phyloP scores from a whole-genome alignment of 2,797 vertebrate species.

The Chromis chromis region DNA sequence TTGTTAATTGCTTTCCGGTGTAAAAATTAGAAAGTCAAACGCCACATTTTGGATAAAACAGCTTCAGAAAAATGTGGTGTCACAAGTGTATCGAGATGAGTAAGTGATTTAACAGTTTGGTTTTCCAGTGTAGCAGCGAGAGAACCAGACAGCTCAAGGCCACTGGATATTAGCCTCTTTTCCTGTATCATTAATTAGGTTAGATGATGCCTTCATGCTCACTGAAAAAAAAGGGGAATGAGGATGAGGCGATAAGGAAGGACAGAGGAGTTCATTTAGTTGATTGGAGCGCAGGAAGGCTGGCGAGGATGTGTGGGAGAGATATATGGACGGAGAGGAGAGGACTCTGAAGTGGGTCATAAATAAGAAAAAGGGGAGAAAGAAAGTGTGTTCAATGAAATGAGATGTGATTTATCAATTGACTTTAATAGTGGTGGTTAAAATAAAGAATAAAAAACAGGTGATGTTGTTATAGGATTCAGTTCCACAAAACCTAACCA shows the following conservation, averaged over 20 bases:
- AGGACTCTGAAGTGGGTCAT: slow-evolving; percentile 55
- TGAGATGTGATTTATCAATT: neutral
- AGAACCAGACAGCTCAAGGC: slow-evolving; percentile 45
- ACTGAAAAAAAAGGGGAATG: slow-evolving; percentile 8
- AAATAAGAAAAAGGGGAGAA: slow-evolving; percentile 34
- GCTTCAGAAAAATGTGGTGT: neutral
- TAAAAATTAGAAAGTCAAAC: neutral
- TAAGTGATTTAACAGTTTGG: slow-evolving; percentile 49
- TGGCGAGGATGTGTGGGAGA: slow-evolving; percentile 41
- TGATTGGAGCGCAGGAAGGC: slow-evolving; percentile 49
- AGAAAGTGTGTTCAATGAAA: neutral
- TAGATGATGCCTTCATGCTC: slow-evolving; percentile 29
- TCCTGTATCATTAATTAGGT: slow-evolving; percentile 51
- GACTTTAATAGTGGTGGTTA: neutral
- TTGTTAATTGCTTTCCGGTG: neutral
- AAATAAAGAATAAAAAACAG: neutral
- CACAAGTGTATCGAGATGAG: slow-evolving; percentile 8
- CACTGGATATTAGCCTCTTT: slow-evolving; percentile 13
- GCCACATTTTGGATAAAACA: neutral
- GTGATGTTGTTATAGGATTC: too few species aligned
- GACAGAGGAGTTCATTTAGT: slow-evolving; percentile 50
- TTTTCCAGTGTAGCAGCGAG: slow-evolving; percentile 13
- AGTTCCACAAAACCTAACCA: too few species aligned
- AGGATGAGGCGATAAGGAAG: slow-evolving; percentile 39
- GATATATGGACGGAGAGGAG: slow-evolving; percentile 42